These are phyloP conservation scores for Strongylocentrotus purpuratus DNA, from an alignment of 35 echinoderm and acorn worm species.

Conservation along the genomic window DNA sequence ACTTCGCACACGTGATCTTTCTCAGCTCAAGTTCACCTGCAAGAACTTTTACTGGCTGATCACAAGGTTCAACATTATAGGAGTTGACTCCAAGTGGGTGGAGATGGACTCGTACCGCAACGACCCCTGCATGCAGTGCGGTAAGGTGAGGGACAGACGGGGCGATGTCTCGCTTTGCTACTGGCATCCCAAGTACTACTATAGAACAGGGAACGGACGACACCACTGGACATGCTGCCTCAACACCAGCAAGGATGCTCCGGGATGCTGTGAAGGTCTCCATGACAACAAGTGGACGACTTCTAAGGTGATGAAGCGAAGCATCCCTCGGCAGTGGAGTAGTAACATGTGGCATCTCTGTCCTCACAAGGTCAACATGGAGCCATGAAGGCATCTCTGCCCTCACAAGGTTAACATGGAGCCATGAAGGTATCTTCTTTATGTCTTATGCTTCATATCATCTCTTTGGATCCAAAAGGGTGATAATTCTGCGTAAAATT, in stretches of 20 bases:
- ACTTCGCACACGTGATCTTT: conserved; percentile 77
- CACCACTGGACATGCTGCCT: conserved; percentile 94
- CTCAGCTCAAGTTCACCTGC: conserved; percentile 83
- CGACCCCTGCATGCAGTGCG: conserved; percentile 96
- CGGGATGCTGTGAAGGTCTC: conserved; percentile 72
- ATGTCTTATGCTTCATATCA: neutral
- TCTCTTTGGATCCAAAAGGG: too few relatives aligned
- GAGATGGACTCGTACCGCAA: conserved; percentile 57
- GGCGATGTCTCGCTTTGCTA: conserved; percentile 93
- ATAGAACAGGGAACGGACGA: conserved; percentile 78
- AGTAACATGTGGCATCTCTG: conserved; percentile 38
- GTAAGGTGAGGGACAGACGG: conserved; percentile 87
- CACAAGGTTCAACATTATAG: conserved; percentile 74
- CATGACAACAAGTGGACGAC: conserved; percentile 94
- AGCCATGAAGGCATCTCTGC: too few relatives aligned
- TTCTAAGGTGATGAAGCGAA: conserved; percentile 61
- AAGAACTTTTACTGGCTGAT: conserved; percentile 94
- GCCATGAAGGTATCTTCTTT: neutral
- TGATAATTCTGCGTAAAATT: too few relatives aligned
- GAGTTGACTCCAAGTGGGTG: conserved; percentile 74
- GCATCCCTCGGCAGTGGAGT: conserved; percentile 73
- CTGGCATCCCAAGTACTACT: conserved; percentile 93
- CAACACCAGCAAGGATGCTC: conserved; percentile 58
- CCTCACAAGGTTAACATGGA: too few relatives aligned
- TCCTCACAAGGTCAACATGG: conserved; percentile 1